phyloP scores from a whole-genome alignment of 2,113 vertebrate genomes.

The Seriola aureovittata region DNA sequence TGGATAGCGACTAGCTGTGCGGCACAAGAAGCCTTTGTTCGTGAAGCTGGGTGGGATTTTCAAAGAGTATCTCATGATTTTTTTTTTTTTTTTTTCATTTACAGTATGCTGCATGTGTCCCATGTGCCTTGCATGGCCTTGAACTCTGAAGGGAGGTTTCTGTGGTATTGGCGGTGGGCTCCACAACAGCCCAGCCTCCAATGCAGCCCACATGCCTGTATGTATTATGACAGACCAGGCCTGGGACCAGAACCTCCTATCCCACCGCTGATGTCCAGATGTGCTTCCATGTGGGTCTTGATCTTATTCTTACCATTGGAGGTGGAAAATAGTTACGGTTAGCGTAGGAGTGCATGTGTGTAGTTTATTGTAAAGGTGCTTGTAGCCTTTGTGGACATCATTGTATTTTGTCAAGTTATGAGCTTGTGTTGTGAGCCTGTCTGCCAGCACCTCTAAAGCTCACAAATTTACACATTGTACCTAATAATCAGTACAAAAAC shows the following conservation, averaged over 20 bases:
- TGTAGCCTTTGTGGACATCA: constrained; percentile 1
- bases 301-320: constrained; percentile 21
- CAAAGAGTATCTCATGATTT: neutral
- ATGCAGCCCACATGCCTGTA: constrained; percentile 38
- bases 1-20: neutral
- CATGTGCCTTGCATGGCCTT: neutral
- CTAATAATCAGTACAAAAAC: too few relatives aligned
- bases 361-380: neutral
- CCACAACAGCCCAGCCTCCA: constrained; percentile 35
- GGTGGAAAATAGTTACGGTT: constrained; percentile 14
- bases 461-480: too few relatives aligned
- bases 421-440: too few relatives aligned
- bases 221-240: constrained; percentile 45
- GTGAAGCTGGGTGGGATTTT: constrained; percentile 8
- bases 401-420: neutral
- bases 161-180: constrained; percentile 36
- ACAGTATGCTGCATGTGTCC: constrained; percentile 18
- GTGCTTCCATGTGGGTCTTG: constrained; percentile 41
- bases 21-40: constrained; percentile 49
- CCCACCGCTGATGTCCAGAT: constrained; percentile 63
- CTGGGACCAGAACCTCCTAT: constrained; percentile 26
- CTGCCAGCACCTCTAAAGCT: too few relatives aligned
- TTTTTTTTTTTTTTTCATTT: constrained; percentile 4
- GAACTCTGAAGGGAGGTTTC: constrained; percentile 38
- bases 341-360: neutral